Evolutionary conservation across 1,140 invertebrate species (phyloP), one percentile per base, ranked within the genome.

Genomic region (Coelopa frigida): DNA sequence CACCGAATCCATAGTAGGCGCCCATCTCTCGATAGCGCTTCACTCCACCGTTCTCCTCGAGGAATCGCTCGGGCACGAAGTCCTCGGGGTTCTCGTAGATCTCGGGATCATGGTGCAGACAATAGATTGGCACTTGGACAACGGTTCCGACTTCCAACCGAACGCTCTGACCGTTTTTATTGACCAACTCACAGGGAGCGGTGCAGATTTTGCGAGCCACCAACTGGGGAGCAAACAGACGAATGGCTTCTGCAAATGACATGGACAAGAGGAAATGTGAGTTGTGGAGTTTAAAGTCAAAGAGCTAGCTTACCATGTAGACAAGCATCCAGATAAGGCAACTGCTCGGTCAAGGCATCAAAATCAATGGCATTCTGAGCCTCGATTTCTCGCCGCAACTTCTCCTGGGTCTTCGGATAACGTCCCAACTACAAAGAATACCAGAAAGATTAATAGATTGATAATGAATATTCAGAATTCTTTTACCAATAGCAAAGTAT

Each of bases 1-100:
- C 60, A 3, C 58, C 58, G 24, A 67, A 66, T 0, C 23, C 49
- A 49, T 56, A 52, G 6, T 49, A 58, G 1, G 52, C 42, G 8
- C 63, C 58, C 3, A 40, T 46, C 10, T 66, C 62, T 2, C 55
- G 41, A 21, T 43, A 62, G 1, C 40, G 50, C 39, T 65, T 66
- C 14, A 46, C 45, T 7, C 58, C 58, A 43, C 59, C 50, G 33
- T 35, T n/a, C 40, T 70, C 70, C 4, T 69, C 63, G 21, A 54
- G 24, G 12, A 67, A 67, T 60, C 87, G 72, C 29, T 87, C 82
- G 0, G 89, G 89, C 62, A 83, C 75, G 58, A 82, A 93, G 10
- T 61, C 61, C 5, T 81, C 70, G 0, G 87, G 81, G 48, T 89
- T 71, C 10, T 78, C 73, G 50, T 80, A 92, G 53, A 79, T 73